Evolutionary conservation across 2,888 invertebrate species (phyloP).

Genomic region (Dasypolia templi): DNA sequence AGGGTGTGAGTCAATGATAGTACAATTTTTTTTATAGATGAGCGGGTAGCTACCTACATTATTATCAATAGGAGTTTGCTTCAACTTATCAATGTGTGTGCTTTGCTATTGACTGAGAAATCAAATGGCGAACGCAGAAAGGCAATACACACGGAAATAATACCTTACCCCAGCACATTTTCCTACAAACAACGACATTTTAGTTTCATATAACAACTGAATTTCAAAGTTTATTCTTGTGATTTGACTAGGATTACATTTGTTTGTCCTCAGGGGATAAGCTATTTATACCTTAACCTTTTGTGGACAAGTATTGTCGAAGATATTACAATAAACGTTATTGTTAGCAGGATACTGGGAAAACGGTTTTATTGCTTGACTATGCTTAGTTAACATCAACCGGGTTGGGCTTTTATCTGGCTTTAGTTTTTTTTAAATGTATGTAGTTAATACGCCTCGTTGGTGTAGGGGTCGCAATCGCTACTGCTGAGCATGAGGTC

Average conservation of each 20-base stretch:
- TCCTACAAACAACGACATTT: not conserved
- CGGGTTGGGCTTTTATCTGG: not conserved
- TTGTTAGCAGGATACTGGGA: not conserved
- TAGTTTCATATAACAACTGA: conserved; percentile 13
- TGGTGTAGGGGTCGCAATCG: too few relatives aligned
- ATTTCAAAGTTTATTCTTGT: not conserved
- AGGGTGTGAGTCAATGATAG: too few relatives aligned
- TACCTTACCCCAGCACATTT: not conserved
- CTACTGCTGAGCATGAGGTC: too few relatives aligned
- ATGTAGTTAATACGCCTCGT: not conserved
- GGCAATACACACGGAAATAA: not conserved
- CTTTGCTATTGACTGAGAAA: not conserved
- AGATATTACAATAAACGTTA: conserved; percentile 17
- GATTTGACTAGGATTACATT: conserved; percentile 18
- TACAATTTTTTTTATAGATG: too few relatives aligned
- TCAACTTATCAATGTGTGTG: not conserved
- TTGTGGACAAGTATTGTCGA: not conserved
- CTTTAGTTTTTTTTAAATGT: not conserved
- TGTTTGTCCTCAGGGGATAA: not conserved
- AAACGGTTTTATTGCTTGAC: not conserved
- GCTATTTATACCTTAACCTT: conserved; percentile 27
- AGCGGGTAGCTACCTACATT: too few relatives aligned
- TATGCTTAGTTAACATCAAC: conserved; percentile 10
- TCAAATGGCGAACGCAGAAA: not conserved
- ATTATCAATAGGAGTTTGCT: not conserved